Conservation (phyloP, 2,797 vertebrate genomes). For the Amblyraja radiata region DNA sequence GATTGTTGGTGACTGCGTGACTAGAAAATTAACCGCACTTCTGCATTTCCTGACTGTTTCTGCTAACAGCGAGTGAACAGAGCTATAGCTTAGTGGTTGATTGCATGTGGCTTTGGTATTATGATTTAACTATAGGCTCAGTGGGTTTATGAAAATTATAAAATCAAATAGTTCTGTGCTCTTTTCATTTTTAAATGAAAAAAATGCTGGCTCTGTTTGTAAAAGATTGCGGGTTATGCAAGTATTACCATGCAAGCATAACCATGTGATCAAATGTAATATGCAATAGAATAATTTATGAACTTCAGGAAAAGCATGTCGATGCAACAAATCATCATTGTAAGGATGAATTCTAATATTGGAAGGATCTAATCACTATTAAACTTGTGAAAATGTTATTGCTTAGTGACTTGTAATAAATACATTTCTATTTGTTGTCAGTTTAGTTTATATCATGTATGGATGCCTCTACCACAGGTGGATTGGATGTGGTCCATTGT, state of each 20-base stretch:
- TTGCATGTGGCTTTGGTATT: neutral
- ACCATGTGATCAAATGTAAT: neutral
- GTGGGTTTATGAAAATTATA: neutral
- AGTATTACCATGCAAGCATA: neutral
- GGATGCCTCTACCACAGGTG: too few species aligned
- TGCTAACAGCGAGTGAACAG: neutral
- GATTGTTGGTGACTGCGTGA: neutral
- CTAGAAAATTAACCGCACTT: neutral
- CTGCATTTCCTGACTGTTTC: neutral
- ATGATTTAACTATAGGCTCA: neutral
- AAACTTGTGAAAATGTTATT: neutral
- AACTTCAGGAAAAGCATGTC: neutral
- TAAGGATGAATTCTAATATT: neutral
- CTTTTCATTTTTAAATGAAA: neutral
- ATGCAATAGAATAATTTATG: neutral
- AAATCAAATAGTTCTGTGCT: neutral
- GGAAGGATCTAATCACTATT: neutral
- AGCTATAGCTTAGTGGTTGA: neutral
- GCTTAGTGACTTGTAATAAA: neutral
- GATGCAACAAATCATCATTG: neutral
- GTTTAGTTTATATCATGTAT: too few species aligned
- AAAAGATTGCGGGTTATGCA: neutral
- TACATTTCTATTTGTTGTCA: neutral
- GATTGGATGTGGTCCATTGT: too few species aligned
- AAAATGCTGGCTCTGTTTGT: neutral